These are phyloP conservation scores for Melieria crassipennis DNA, from an alignment of 2,888 invertebrate species.

Conservation along the genomic window DNA sequence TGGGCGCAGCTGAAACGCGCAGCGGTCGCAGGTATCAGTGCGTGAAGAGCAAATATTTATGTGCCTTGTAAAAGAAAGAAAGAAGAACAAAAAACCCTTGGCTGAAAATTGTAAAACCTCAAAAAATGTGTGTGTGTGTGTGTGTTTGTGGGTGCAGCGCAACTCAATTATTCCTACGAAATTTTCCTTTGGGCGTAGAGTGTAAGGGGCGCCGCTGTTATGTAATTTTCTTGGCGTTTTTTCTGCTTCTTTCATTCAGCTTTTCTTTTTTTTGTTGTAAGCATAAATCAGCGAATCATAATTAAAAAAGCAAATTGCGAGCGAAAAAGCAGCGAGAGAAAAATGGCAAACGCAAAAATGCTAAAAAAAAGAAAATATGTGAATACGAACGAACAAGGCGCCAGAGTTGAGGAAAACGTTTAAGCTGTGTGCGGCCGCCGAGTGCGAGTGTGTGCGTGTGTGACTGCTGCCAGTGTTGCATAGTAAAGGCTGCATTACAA, in stretches of 20 bases:
- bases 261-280: neutral
- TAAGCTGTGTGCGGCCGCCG: neutral
- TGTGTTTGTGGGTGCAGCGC: neutral
- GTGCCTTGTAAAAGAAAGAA: too few species aligned
- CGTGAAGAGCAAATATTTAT: too few species aligned
- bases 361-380: too few species aligned
- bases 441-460: neutral
- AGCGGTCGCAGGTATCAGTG: too few species aligned
- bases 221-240: slow-evolving; percentile 2
- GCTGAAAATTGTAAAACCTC: neutral
- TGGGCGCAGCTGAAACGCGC: too few species aligned
- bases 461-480: neutral
- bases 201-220: slow-evolving; percentile 7
- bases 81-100: neutral
- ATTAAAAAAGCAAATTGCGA: slow-evolving; percentile 12
- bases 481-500: neutral
- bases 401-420: neutral
- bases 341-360: neutral
- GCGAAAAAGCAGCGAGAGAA: neutral
- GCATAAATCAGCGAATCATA: slow-evolving; percentile 14
- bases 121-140: neutral
- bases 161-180: neutral
- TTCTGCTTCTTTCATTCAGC: too few species aligned
- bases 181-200: neutral
- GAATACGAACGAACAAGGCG: neutral